Evolutionary conservation across 2,113 vertebrate species (phyloP), one percentile per base, ranked within the genome.

Genomic region (Hippotragus niger): DNA sequence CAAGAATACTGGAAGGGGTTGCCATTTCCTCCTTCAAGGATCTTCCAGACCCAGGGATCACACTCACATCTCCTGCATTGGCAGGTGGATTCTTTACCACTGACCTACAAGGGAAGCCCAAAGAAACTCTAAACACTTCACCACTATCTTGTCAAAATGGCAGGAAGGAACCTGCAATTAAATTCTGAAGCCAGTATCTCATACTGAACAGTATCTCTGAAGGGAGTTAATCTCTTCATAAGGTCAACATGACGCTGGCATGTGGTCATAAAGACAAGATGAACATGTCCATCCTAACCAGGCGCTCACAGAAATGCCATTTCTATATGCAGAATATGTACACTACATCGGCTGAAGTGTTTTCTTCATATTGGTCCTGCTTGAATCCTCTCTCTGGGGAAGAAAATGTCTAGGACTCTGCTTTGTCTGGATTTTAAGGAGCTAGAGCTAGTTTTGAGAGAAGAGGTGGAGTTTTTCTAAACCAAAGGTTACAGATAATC

Each of bases 91-190:
- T 43, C 71, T 76, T 76, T 43, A 43, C 23, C 71, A 43, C 71
- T 76, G 71, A 76, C 40, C 23, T 40, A 43, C 11, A 12, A 43
- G 23, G 71, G 40, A 76, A 43, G 40, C 71, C 71, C 40, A 27
- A 27, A 76, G 71, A 43, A 76, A 76, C 36, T 43, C 40, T 43
- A 14, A 43, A 43, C 71, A 71, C 17, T 88, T 97, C 62, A 83
- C 25, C n/a, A 96, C 29, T 87, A 43, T 91, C 76, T 27, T 90
- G 85, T 97, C 96, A 96, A 98, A 98, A 95, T 71, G 67, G 88
- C 95, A 98, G 7, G 62, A 94, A 97, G 95, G 36, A 90, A 97
- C 85, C 82, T 60, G 92, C 92, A 95, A 84, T 36, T 45, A 55
- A 81, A 96, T 40, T 60, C 67, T 50, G 50, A 94, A 96, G 85